Evolutionary conservation across 2,888 invertebrate genomes (phyloP).

Genomic region (Junonia oenone): DNA sequence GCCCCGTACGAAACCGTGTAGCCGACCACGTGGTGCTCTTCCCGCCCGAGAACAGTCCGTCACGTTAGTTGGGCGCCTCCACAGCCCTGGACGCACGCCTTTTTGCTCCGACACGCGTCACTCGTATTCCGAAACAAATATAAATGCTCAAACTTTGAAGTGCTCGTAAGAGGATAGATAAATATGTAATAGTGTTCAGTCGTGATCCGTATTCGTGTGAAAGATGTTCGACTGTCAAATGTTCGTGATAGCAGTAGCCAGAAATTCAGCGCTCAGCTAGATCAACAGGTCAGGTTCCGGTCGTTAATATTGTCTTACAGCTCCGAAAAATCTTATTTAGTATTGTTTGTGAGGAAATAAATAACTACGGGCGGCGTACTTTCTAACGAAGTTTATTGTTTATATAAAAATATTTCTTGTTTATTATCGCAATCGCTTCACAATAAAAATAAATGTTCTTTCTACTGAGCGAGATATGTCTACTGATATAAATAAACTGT

Average conservation of each 20-base stretch:
- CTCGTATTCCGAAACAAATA: constrained; percentile 9
- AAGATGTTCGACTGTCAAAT: constrained; percentile 44
- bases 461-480: background rate
- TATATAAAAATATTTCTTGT: background rate
- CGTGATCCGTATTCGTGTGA: constrained; percentile 36
- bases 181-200: constrained; percentile 41
- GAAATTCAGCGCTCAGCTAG: constrained; percentile 31
- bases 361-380: background rate
- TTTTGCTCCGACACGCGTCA: constrained; percentile 7
- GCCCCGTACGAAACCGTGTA: constrained; percentile 23
- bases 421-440: background rate
- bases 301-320: constrained; percentile 33
- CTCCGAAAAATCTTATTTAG: constrained; percentile 14
- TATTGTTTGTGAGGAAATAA: background rate
- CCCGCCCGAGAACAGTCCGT: constrained; percentile 34
- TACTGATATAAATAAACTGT: background rate
- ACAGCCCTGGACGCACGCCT: constrained; percentile 30
- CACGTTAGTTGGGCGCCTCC: constrained; percentile 31
- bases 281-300: constrained; percentile 62
- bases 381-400: background rate
- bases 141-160: constrained; percentile 24
- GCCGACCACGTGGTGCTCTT: constrained; percentile 30
- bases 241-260: constrained; percentile 11
- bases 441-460: background rate
- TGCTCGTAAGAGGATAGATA: constrained; percentile 39